Evolutionary conservation across 2,797 vertebrate species (phyloP), one percentile per base, ranked within the genome.

Genomic region (Rhinichthys osculus): DNA sequence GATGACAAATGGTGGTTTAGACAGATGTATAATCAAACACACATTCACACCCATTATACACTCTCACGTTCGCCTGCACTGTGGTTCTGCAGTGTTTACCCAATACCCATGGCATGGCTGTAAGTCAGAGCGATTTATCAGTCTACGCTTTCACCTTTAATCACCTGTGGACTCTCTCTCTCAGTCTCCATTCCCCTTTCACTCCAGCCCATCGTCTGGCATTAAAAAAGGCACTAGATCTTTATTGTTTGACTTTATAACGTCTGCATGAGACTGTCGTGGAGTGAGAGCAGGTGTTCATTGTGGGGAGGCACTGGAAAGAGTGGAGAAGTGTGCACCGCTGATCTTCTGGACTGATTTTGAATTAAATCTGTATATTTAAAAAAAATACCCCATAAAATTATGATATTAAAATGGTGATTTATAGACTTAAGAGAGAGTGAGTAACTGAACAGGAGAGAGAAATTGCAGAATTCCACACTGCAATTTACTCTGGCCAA

Each of bases 241-340:
- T 83, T 77, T 67, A 76, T 77, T 77, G 44, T 84, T 77, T 77
- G 72, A 57, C 82, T 84, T 76, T 77, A 67, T 77, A 67, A 52
- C 3, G 62, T 76, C 82, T 84, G 59, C 82, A 84, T 21, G 82
- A 83, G 72, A 84, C 44, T 13, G 59, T 77, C 44, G 47, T 77
- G 72, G 72, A 54, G 82, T 3, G 72, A 52, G 82, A 64, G 82
- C 72, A 84, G 82, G 82, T 84, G 82, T 77, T 84, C 82, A 84
- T 72, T 6, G 72, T 44, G 67, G 77, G 72, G 23, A 77, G 59
- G 82, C 59, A 21, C 23, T 83, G 72, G 71, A 67, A 83, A 83
- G 64, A 76, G 40, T 44, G 16, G 19, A 72, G 69, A 82, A 62
- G 42, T 67, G 59, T 66, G 59, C 59, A 40, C 71, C 23, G 21